phyloP scores from a whole-genome alignment of 2,888 invertebrate genomes.

The Drosophila quasianomalipes region DNA sequence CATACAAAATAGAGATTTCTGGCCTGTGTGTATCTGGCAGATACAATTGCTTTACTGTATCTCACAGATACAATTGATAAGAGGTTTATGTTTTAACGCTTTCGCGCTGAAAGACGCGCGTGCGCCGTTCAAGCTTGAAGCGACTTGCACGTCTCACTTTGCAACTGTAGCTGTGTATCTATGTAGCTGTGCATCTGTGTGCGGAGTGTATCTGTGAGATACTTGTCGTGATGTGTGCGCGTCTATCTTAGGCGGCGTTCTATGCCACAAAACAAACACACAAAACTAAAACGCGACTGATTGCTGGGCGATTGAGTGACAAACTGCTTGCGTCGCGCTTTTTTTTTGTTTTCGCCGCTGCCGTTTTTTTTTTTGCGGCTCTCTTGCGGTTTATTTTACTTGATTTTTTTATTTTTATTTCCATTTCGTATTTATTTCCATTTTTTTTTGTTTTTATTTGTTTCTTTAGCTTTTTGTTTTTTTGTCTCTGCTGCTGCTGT shows the following conservation, averaged over 20 bases:
- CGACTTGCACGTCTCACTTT: constrained; percentile 34
- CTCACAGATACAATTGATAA: constrained; percentile 28
- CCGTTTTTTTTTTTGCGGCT: constrained; percentile 48
- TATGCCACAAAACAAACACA: constrained; percentile 11
- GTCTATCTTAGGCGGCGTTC: constrained; percentile 15
- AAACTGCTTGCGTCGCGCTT: constrained; percentile 72
- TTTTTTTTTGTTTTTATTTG: constrained; percentile 35
- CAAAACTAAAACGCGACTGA: constrained; percentile 67
- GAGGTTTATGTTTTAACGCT: constrained; percentile 34
- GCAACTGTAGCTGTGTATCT: constrained; percentile 2
- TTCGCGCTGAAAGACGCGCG: constrained; percentile 33
- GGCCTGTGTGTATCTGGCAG: constrained; percentile 27
- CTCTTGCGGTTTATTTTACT: constrained; percentile 74
- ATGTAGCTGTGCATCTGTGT: not conserved
- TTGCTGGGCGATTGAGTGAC: constrained; percentile 76
- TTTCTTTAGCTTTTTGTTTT: constrained; percentile 45
- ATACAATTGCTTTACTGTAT: constrained; percentile 35
- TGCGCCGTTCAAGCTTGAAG: constrained; percentile 39
- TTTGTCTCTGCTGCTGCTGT: constrained; percentile 2
- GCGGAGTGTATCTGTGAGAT: constrained; percentile 31
- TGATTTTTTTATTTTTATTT: constrained; percentile 46
- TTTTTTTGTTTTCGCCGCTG: constrained; percentile 45
- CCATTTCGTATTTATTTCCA: constrained; percentile 12
- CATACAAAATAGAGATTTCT: not conserved
- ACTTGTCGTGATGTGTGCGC: constrained; percentile 25